Percentiles rank a stretch among this genome's conserved stretches.
Conservation (phyloP, 2,797 vertebrate genomes). For the Anolis apletophallus region DNA sequence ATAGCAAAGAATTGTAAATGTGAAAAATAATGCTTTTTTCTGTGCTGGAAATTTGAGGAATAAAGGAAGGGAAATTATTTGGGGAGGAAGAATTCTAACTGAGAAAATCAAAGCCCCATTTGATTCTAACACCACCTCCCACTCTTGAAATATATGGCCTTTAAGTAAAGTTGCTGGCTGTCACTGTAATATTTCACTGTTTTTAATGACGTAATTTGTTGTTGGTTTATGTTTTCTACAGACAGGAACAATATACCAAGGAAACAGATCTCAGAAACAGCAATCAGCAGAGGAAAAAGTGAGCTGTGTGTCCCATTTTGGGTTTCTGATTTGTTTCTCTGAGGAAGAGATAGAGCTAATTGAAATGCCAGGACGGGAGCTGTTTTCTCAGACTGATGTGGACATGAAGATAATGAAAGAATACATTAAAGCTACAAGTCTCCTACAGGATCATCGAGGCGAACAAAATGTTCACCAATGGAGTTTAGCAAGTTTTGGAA, state of each 20-base stretch:
- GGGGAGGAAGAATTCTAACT: too few relatives aligned
- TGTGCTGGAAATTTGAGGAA: too few relatives aligned
- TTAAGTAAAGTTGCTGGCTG: too few relatives aligned
- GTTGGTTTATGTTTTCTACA: constrained; percentile 54
- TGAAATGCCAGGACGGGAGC: constrained; percentile 39
- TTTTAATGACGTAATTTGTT: constrained; percentile 21
- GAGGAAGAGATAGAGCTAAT: constrained; percentile 56
- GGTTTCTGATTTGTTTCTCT: constrained; percentile 54
- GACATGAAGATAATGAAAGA: constrained; percentile 52
- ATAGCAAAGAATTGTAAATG: too few relatives aligned
- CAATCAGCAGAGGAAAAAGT: constrained; percentile 32
- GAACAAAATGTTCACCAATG: constrained; percentile 36
- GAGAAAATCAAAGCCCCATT: too few relatives aligned
- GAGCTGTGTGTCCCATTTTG: constrained; percentile 41
- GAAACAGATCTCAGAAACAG: constrained; percentile 52
- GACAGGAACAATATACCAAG: constrained; percentile 65
- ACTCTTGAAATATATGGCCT: too few relatives aligned
- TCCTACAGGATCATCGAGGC: constrained; percentile 37
- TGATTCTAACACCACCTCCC: too few relatives aligned
- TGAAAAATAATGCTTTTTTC: too few relatives aligned
- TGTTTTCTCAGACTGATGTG: constrained; percentile 33
- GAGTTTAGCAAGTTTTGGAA: constrained; percentile 38
- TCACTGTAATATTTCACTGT: too few relatives aligned
- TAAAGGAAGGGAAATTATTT: too few relatives aligned
- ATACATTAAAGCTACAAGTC: constrained; percentile 30